Conservation (phyloP, 2,888 invertebrate genomes). For the Ariolimax columbianus region DNA sequence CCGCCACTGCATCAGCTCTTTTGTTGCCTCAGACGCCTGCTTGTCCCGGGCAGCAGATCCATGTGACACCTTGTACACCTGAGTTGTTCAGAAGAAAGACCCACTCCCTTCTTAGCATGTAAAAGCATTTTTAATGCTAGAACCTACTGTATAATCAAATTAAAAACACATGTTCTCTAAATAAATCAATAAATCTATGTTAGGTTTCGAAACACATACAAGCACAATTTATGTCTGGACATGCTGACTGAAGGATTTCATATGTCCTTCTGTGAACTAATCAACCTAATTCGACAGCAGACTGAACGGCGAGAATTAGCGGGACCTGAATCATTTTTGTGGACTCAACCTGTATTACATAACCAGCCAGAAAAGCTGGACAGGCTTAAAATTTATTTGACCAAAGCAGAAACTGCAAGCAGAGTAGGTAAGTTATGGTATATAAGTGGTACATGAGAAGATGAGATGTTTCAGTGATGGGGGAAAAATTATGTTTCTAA, state of each 20-base stretch:
- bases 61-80: too few relatives aligned
- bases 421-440: conserved; percentile 63
- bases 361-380: conserved; percentile 76
- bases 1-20: too few relatives aligned
- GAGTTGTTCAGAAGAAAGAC: too few relatives aligned
- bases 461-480: too few relatives aligned
- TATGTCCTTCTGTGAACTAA: conserved; percentile 76
- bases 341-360: conserved; percentile 73
- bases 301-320: conserved; percentile 70
- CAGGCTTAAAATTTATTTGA: conserved; percentile 72
- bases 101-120: too few relatives aligned
- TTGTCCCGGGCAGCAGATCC: too few relatives aligned
- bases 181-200: not conserved
- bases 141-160: too few relatives aligned
- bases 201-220: conserved; percentile 76
- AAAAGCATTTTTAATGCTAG: too few relatives aligned
- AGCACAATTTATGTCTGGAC: conserved; percentile 77
- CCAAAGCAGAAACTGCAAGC: conserved; percentile 72
- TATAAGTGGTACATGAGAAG: too few relatives aligned
- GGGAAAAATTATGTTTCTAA: too few relatives aligned
- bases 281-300: conserved; percentile 75
- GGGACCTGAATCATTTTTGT: conserved; percentile 77
- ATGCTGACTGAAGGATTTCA: conserved; percentile 78
- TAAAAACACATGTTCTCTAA: too few relatives aligned
- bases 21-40: too few relatives aligned